Base-by-base conservation (phyloP, 2,888 invertebrate genomes). In the Cotesia congregata region DNA sequence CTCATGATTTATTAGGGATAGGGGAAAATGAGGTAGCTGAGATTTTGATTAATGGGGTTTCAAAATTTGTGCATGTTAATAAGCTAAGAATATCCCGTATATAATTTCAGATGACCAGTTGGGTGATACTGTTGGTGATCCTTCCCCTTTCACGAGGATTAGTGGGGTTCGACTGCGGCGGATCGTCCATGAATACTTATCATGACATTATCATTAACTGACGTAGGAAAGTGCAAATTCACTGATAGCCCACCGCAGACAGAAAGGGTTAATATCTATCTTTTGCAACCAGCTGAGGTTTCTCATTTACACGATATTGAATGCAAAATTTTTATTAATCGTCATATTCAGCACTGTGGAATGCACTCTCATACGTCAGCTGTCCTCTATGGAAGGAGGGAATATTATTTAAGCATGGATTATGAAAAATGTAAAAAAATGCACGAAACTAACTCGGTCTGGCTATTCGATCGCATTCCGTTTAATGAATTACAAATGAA, bases 11-110 rank as follows among this genome's bases (percentile, higher is more conserved):
- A 0, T 6, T 72, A 5, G 78, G 76, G 60, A 20, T 76, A 3
- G 50, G 71, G 5, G 61, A 30, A 6, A 74, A 78, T 12, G 65
- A 70, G 12, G 77, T 73, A 12, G 50, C 67, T 5, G 72, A 75
- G 67, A 77, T 79, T 5, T 62, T 74, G 9, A n/a, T 67, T 15
- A 61, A 69, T 1, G 72, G 75, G 0, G 67, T 59, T 9, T 9
- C 40, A 39, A 73, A 68, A 64, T 50, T 77, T 6, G 74, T 77
- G 5, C 77, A 77, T n/a, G 12, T 64, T 5, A 69, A 74, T 38
- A 67, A 60, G 2, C 40, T 60, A 73, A 73, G 6, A 59, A 41
- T 20, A 17, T 39, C n/a, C 9, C 62, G 62, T 1, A 62, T 62
- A 6, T 62, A 17, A 62, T 62, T n/a, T 62, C 17, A 62, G 41